Percentiles rank a stretch among this genome's conserved stretches.
These are phyloP conservation scores for Berghia stephanieae DNA, from an alignment of 1,140 invertebrate species.

Conservation along the genomic window DNA sequence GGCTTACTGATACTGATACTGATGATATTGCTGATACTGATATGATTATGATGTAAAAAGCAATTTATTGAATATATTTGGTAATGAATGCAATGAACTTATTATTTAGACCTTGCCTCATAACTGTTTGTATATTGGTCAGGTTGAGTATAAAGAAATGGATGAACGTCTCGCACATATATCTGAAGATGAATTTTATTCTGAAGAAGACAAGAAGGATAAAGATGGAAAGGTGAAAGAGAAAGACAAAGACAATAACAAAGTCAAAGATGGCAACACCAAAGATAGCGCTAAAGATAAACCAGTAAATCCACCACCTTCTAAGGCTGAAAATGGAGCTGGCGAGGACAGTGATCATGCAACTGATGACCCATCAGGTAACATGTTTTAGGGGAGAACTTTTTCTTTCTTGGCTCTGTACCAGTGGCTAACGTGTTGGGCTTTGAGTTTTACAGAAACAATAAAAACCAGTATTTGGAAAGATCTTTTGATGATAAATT, in stretches of 20 bases:
- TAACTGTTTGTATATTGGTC: slow-evolving; percentile 6
- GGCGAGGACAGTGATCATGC: slow-evolving; percentile 62
- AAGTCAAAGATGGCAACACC: slow-evolving; percentile 53
- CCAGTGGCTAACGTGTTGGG: too few species aligned
- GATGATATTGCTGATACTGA: neutral
- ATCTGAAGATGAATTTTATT: slow-evolving; percentile 63
- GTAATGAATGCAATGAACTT: neutral
- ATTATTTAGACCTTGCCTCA: neutral
- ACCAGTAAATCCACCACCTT: slow-evolving; percentile 3
- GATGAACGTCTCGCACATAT: slow-evolving; percentile 60
- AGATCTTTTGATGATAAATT: too few species aligned
- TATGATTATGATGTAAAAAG: too few species aligned
- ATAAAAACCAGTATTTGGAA: too few species aligned
- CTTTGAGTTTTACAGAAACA: too few species aligned
- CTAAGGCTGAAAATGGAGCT: slow-evolving; percentile 42
- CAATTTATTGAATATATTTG: too few species aligned
- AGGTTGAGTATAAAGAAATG: slow-evolving; percentile 66
- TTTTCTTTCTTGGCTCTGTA: too few species aligned
- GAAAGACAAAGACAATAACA: slow-evolving; percentile 52
- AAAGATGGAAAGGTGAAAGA: slow-evolving; percentile 30
- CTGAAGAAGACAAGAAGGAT: slow-evolving; percentile 58
- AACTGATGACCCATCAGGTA: slow-evolving; percentile 64
- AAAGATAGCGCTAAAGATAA: slow-evolving; percentile 36
- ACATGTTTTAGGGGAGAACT: neutral
- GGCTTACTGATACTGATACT: neutral